Evolutionary conservation across 2,113 vertebrate species (phyloP).

Genomic region (Gopherus flavomarginatus): DNA sequence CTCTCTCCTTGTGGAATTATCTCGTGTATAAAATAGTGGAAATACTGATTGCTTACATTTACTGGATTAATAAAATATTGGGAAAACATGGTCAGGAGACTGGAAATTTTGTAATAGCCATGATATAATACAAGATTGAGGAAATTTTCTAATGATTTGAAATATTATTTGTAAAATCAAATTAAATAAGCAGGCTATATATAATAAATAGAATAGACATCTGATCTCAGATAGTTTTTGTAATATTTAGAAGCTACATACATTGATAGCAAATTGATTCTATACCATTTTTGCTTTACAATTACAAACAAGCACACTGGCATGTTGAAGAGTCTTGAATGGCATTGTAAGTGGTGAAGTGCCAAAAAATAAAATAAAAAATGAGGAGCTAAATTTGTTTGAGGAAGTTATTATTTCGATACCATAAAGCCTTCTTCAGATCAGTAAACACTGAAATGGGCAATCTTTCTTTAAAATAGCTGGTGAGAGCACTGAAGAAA

Average conservation of each 20-base stretch:
- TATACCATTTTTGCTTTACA: neutral
- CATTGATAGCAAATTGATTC: neutral
- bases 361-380: conserved; percentile 4
- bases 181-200: neutral
- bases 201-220: neutral
- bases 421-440: conserved; percentile 32
- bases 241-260: neutral
- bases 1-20: neutral
- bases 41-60: neutral
- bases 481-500: conserved; percentile 1
- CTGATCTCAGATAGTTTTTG: neutral
- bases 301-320: neutral
- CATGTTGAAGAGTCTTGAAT: neutral
- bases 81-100: neutral
- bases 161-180: neutral
- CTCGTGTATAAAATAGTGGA: neutral
- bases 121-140: neutral
- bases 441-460: conserved; percentile 19
- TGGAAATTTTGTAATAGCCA: neutral
- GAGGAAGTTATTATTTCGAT: conserved; percentile 45
- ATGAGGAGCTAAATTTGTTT: conserved; percentile 20
- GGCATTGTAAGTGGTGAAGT: neutral
- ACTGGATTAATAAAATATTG: neutral
- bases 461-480: conserved; percentile 46
- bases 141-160: neutral